Percentiles rank a stretch among this genome's conserved stretches.
These are phyloP conservation scores for Bradysia coprophila DNA, from an alignment of 1,140 invertebrate genomes.

Conservation along the genomic window DNA sequence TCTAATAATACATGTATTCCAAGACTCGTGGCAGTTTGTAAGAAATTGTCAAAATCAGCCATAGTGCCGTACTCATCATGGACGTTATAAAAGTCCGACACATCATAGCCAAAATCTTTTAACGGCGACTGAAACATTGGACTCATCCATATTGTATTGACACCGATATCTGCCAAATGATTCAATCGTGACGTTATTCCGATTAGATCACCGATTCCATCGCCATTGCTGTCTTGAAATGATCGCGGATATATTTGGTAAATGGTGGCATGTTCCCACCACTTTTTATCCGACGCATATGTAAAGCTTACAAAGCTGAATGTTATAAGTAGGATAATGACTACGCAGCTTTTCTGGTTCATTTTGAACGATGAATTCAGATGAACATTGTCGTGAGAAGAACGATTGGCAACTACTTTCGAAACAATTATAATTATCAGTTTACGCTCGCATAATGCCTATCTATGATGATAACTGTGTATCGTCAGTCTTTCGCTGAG, in stretches of 20 bases:
- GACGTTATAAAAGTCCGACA: slow-evolving; percentile 38
- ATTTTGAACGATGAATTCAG: too few relatives aligned
- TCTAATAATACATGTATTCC: slow-evolving; percentile 65
- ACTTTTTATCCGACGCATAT: too few relatives aligned
- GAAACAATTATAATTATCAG: too few relatives aligned
- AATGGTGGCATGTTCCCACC: slow-evolving; percentile 47
- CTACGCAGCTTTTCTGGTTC: too few relatives aligned
- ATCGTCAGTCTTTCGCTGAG: too few relatives aligned
- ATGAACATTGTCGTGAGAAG: too few relatives aligned
- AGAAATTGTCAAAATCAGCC: slow-evolving; percentile 46
- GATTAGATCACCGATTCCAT: slow-evolving; percentile 52
- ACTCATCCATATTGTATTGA: slow-evolving; percentile 31
- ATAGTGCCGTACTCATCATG: slow-evolving; percentile 50
- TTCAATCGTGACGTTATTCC: slow-evolving; percentile 31
- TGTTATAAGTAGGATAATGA: too few relatives aligned
- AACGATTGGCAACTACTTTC: too few relatives aligned
- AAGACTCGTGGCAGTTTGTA: slow-evolving; percentile 32
- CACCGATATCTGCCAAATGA: slow-evolving; percentile 35
- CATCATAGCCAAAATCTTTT: slow-evolving; percentile 45
- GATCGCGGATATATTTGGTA: slow-evolving; percentile 60
- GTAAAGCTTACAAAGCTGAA: too few relatives aligned
- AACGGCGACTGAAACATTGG: slow-evolving; percentile 27
- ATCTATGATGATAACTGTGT: too few relatives aligned
- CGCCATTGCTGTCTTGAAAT: slow-evolving; percentile 50
- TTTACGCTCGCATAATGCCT: too few relatives aligned